Conservation (phyloP, 2,113 vertebrate species). For the Poeciliopsis retropinna region DNA sequence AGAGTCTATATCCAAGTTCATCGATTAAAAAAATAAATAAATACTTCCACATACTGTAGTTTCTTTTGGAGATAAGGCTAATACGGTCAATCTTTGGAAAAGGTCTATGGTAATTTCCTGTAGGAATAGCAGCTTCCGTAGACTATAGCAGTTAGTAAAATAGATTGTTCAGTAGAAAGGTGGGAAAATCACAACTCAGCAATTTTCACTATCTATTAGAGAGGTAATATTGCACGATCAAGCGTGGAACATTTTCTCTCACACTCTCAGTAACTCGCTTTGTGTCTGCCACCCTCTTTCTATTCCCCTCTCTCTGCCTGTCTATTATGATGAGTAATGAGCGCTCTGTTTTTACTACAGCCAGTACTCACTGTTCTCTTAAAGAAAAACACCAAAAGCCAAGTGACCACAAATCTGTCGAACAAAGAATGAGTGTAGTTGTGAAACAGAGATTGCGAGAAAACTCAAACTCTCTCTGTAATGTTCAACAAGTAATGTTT, state of each 20-base stretch:
- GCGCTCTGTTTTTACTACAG: conserved; percentile 52
- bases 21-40: conserved; percentile 43
- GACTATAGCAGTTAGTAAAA: conserved; percentile 69
- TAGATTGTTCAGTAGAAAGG: conserved; percentile 68
- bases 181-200: conserved; percentile 71
- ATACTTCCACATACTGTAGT: conserved; percentile 25
- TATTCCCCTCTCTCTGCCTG: conserved; percentile 24
- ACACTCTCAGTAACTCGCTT: conserved; percentile 42
- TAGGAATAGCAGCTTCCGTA: conserved; percentile 69
- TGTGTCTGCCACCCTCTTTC: conserved; percentile 15
- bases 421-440: not conserved
- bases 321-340: conserved; percentile 72
- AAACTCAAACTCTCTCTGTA: not conserved
- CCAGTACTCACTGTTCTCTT: conserved; percentile 38
- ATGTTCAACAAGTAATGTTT: not conserved
- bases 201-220: conserved; percentile 77
- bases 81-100: conserved; percentile 56
- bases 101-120: conserved; percentile 71
- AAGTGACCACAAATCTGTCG: not conserved
- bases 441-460: not conserved
- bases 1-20: conserved; percentile 24
- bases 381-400: conserved; percentile 26
- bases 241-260: conserved; percentile 61
- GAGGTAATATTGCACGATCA: conserved; percentile 75
- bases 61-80: conserved; percentile 63